Percentiles rank a stretch among this genome's conserved stretches.
Evolutionary conservation across 2,113 vertebrate species (phyloP).

Genomic region (Eubucco bourcierii): DNA sequence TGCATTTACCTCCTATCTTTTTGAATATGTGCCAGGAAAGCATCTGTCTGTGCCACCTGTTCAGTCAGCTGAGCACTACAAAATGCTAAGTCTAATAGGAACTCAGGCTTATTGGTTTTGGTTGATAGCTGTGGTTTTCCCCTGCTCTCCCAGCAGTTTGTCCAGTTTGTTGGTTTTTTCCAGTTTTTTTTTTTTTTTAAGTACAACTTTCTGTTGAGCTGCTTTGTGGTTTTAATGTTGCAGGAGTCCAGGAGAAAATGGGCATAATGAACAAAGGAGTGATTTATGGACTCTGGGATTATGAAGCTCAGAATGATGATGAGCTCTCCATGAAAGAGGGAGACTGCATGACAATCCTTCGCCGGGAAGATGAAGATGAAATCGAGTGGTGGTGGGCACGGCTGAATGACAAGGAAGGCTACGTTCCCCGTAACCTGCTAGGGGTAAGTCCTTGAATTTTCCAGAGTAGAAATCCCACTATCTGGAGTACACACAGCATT

Average conservation of each 20-base stretch:
- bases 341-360: slow-evolving; percentile 92
- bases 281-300: slow-evolving; percentile 95
- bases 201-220: not conserved
- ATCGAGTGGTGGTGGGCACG: slow-evolving; percentile 98
- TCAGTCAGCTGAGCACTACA: not conserved
- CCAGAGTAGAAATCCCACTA: not conserved
- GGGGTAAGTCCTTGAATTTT: slow-evolving; percentile 81
- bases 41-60: not conserved
- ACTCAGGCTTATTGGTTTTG: not conserved
- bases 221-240: not conserved
- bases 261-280: slow-evolving; percentile 98
- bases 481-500: not conserved
- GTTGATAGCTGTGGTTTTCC: not conserved
- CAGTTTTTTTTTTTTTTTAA: not conserved
- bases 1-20: rapidly evolving
- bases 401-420: slow-evolving; percentile 85
- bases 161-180: not conserved
- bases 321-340: slow-evolving; percentile 89
- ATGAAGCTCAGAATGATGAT: slow-evolving; percentile 82
- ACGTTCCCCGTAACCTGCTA: slow-evolving; percentile 92
- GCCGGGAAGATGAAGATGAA: slow-evolving; percentile 91
- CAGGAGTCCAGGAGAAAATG: slow-evolving; percentile 99
- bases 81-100: not conserved
- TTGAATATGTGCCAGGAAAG: not conserved
- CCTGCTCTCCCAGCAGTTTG: not conserved